A percentile compares a stretch with the other conserved stretches of the same genome.
These are phyloP conservation scores for Hycleus cichorii DNA, from an alignment of 1,140 invertebrate species.

Conservation along the genomic window DNA sequence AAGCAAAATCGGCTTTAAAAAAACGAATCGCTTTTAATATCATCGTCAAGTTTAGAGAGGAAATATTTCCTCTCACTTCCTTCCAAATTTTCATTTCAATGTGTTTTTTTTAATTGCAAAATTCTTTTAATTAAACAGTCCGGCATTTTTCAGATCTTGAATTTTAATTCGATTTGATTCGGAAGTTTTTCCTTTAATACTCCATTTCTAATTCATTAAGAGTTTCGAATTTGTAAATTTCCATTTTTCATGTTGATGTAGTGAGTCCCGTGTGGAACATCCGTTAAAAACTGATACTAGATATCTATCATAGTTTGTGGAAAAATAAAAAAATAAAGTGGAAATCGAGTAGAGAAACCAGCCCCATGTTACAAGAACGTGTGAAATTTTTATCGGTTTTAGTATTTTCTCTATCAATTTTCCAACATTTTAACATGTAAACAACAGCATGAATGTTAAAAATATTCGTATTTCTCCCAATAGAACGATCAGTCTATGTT, in stretches of 20 bases:
- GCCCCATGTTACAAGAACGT: too few relatives aligned
- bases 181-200: too few relatives aligned
- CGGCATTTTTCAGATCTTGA: slow-evolving; percentile 8
- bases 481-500: too few relatives aligned
- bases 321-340: too few relatives aligned
- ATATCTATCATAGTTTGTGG: too few relatives aligned
- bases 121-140: slow-evolving; percentile 13
- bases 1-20: slow-evolving; percentile 6
- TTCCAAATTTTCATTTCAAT: too few relatives aligned
- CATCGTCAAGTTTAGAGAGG: neutral
- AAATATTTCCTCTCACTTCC: neutral
- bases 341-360: too few relatives aligned
- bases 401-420: too few relatives aligned
- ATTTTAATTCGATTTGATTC: slow-evolving; percentile 12
- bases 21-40: slow-evolving; percentile 2
- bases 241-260: neutral
- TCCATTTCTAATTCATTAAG: neutral
- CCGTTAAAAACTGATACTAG: neutral
- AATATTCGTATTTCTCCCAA: too few relatives aligned
- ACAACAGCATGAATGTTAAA: too few relatives aligned
- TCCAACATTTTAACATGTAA: too few relatives aligned
- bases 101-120: slow-evolving; percentile 10
- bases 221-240: slow-evolving; percentile 9
- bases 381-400: too few relatives aligned
- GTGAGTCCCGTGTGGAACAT: neutral